Base-by-base conservation (phyloP, 2,797 vertebrate genomes). In the Mormyrus proboscirostris region DNA sequence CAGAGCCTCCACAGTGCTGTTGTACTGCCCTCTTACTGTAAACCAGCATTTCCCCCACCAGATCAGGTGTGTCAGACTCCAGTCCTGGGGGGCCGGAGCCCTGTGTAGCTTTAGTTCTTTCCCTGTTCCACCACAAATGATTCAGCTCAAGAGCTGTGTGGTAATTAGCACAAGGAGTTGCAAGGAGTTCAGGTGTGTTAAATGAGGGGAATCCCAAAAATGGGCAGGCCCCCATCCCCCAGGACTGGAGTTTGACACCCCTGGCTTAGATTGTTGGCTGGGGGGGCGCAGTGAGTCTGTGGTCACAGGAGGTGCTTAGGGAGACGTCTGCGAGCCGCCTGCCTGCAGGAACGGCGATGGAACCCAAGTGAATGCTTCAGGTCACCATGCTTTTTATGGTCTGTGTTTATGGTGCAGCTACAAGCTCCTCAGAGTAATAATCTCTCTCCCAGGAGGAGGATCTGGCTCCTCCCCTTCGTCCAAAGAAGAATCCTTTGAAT, bases 401-500 rank as follows among this genome's bases (percentile, higher is more conserved):
- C 9, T 90, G 8, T 53, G 76, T 44, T 86, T 62, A 5, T 89
- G 73, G 73, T 79, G 73, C 38, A 44, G 41, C 41, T 44, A 47
- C 6, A 79, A 79, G 41, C 33, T 47, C 73, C 33, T 44, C 38
- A 44, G 41, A 44, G 16, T 79, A 79, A 47, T 47, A 38, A 44
- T 44, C 19, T 57, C 79, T 92, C 10, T 88, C 85, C 91, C 88
- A 55, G 47, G 92, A 98, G 97, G 97, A 97, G 90, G 96, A 97
- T 90, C 92, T 93, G 25, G 93, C 92, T 92, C 92, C 95, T 0
- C 89, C 90, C 9, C 90, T 94, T 88, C 94, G 91, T 90, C 90
- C 95, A 90, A 96, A 96, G 94, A 97, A 95, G 92, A 92, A 95
- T 22, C 96, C 96, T 0, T 94, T 97, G 89, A 95, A 94, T 0